Conservation (phyloP, 2,113 vertebrate species). For the Ia io region DNA sequence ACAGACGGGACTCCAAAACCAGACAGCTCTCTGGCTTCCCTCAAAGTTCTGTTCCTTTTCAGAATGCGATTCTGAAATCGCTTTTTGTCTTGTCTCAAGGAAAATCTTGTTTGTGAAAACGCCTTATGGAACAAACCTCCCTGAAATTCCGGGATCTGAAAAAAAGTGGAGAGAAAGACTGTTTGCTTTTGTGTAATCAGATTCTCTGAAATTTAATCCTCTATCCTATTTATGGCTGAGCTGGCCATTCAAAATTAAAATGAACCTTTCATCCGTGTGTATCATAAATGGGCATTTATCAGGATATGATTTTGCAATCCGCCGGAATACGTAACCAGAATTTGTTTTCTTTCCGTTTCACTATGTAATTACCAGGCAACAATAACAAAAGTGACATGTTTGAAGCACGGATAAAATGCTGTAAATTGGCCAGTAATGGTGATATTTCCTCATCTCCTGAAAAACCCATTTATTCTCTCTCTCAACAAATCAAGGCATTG, state of each 20-base stretch:
- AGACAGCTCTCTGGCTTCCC: background rate
- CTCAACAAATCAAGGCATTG: slow-evolving; percentile 99
- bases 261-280: slow-evolving; percentile 93
- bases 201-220: slow-evolving; percentile 95
- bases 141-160: slow-evolving; percentile 68
- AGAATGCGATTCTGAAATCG: slow-evolving; percentile 34
- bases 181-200: slow-evolving; percentile 93
- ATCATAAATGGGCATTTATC: slow-evolving; percentile 95
- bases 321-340: slow-evolving; percentile 90
- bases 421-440: slow-evolving; percentile 99
- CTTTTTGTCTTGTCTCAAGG: slow-evolving; percentile 54
- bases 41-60: background rate
- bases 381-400: slow-evolving; percentile 99
- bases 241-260: slow-evolving; percentile 97
- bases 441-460: slow-evolving; percentile 99
- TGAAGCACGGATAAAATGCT: slow-evolving; percentile 99
- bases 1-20: too few species aligned
- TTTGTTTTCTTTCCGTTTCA: slow-evolving; percentile 87
- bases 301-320: slow-evolving; percentile 92
- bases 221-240: slow-evolving; percentile 92
- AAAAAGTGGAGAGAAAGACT: slow-evolving; percentile 84
- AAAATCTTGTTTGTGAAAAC: slow-evolving; percentile 65
- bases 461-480: slow-evolving; percentile 99
- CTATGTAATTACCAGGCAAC: slow-evolving; percentile 98
- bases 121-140: slow-evolving; percentile 6